These are phyloP conservation scores for Lasioglossum calceatum DNA, from an alignment of 2,888 invertebrate species.

Conservation along the genomic window DNA sequence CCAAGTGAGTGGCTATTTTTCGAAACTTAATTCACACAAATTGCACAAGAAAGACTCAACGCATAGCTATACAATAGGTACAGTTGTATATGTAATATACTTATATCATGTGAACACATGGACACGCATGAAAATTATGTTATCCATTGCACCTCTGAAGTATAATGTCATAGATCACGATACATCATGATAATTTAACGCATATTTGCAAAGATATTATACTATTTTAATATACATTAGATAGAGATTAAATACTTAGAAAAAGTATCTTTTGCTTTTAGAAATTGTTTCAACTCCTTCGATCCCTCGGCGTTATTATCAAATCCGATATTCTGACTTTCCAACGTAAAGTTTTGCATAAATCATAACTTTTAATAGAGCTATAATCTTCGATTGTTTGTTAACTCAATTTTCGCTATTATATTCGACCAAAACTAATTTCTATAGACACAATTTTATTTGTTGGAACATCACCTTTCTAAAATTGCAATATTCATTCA, in stretches of 20 bases:
- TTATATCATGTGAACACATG: constrained; percentile 56
- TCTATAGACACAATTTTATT: neutral
- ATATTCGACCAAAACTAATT: neutral
- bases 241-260: constrained; percentile 22
- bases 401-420: neutral
- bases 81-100: constrained; percentile 30
- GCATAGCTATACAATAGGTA: constrained; percentile 48
- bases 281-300: constrained; percentile 17
- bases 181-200: constrained; percentile 6
- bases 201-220: constrained; percentile 4
- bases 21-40: constrained; percentile 39
- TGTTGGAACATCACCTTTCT: neutral
- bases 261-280: constrained; percentile 9
- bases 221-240: constrained; percentile 4
- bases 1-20: constrained; percentile 37
- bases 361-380: neutral
- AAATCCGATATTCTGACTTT: neutral
- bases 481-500: neutral
- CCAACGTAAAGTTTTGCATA: neutral
- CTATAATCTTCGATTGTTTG: neutral
- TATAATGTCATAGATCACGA: constrained; percentile 20
- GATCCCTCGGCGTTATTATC: neutral
- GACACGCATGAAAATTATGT: constrained; percentile 55
- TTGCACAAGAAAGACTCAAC: constrained; percentile 50
- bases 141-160: constrained; percentile 40